A percentile compares a stretch with the other conserved stretches of the same genome.
Evolutionary conservation across 2,888 invertebrate genomes (phyloP).

Genomic region (Bibio marci): DNA sequence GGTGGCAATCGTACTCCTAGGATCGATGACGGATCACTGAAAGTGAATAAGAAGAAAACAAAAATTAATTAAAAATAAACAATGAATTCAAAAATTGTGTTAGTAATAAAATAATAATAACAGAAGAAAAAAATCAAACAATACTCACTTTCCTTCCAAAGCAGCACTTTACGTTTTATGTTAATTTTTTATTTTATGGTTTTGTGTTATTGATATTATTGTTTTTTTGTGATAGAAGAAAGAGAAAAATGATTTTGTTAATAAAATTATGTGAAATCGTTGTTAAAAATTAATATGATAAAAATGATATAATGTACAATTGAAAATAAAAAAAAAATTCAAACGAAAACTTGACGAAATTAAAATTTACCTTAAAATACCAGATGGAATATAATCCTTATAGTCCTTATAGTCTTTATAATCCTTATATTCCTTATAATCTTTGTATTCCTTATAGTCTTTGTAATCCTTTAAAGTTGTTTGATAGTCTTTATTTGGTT

Average conservation of each 20-base stretch:
- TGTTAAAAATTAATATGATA: background rate
- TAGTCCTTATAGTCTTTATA: no score
- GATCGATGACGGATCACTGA: slow-evolving; percentile 65
- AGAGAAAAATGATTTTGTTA: slow-evolving; percentile 6
- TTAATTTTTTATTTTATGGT: no score
- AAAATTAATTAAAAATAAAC: slow-evolving; percentile 8
- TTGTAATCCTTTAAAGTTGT: no score
- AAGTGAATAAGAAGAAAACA: slow-evolving; percentile 13
- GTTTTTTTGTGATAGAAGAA: slow-evolving; percentile 8
- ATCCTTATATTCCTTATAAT: no score
- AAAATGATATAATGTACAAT: background rate
- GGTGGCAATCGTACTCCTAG: slow-evolving; percentile 71
- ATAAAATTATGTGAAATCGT: background rate
- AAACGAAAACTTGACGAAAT: slow-evolving; percentile 6
- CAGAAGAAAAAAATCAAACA: background rate
- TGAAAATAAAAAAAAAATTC: slow-evolving; percentile 9
- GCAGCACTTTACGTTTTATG: slow-evolving; percentile 37
- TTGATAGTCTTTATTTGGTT: background rate
- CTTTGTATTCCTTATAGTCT: no score
- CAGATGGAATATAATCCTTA: slow-evolving; percentile 29
- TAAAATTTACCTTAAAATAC: slow-evolving; percentile 31
- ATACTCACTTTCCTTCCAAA: slow-evolving; percentile 51
- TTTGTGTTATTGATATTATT: background rate
- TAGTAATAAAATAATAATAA: slow-evolving; percentile 6
- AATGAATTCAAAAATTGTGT: background rate